Conservation (phyloP, 2,113 vertebrate genomes). For the Myanophis thanlyinensis region DNA sequence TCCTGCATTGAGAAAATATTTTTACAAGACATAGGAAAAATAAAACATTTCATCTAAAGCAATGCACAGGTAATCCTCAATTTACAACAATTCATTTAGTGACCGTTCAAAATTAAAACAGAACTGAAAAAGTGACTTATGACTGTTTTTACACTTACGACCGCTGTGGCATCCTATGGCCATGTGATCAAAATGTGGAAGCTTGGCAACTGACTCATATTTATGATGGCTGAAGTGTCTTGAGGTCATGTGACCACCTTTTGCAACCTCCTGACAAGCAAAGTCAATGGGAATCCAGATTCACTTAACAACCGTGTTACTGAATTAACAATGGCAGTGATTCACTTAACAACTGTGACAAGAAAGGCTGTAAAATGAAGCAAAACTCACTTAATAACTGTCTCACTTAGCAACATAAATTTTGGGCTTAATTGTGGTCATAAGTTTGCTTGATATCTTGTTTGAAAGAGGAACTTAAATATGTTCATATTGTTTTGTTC, state of each 20-base stretch:
- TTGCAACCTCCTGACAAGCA: background rate
- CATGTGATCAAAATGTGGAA: background rate
- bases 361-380: background rate
- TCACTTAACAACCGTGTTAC: background rate
- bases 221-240: background rate
- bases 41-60: background rate
- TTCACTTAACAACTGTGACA: background rate
- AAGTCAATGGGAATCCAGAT: background rate
- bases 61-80: background rate
- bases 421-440: background rate
- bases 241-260: background rate
- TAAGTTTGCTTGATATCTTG: background rate
- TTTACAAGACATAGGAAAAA: background rate
- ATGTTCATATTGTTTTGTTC: background rate
- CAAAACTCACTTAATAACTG: background rate
- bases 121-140: background rate
- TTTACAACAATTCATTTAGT: background rate
- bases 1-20: constrained; percentile 72
- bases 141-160: background rate
- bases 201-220: background rate
- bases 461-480: background rate
- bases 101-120: background rate
- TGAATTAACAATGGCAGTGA: background rate
- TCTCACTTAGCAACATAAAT: background rate
- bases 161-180: background rate